Evolutionary conservation across 1,140 invertebrate genomes (phyloP), one percentile per base, ranked within the genome.

Genomic region (Brevipalpus yothersi): DNA sequence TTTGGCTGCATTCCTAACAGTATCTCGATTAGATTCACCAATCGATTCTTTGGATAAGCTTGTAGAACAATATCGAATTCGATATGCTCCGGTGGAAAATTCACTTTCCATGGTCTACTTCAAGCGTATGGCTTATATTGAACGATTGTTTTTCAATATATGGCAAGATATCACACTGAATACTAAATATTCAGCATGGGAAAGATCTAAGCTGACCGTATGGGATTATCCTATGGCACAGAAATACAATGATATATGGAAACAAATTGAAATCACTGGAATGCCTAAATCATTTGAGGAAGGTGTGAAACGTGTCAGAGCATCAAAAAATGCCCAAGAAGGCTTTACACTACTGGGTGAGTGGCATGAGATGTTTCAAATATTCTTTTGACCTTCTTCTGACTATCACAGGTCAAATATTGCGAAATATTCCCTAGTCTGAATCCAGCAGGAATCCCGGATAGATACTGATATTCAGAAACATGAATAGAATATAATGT

Each of bases 191-290:
- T 80, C 79, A 12, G 84, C 89, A 45, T 77, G 89, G 0, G 88
- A 95, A 68, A 73, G 90, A 55, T 84, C 90, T 0, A 88, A 93
- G 70, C 69, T 96, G 13, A 91, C 92, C 0, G 92, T 97, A 0
- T 98, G 92, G 92, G 92, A 97, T 70, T 98, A 96, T 72, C 93
- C 93, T 0, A 89, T 95, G 0, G 91, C 86, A 65, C 91, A 97
- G 70, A 96, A 93, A 67, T 98, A 92, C 70, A 95, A 89, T 1
- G 96, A 96, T 71, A 93, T 98, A 80, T 94, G 90, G 82, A 84
- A 92, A 69, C 86, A 87, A 0, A 97, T 97, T 90, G 80, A 84
- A 66, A 87, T 92, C 64, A 82, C 87, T 0, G 77, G 75, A 0
- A 77, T 95, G 21, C 91, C 92, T 0, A 73, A 76, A 17, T 42